Evolutionary conservation across 2,113 vertebrate genomes (phyloP), one percentile per base, ranked within the genome.

Genomic region (Thinocorus orbignyianus): DNA sequence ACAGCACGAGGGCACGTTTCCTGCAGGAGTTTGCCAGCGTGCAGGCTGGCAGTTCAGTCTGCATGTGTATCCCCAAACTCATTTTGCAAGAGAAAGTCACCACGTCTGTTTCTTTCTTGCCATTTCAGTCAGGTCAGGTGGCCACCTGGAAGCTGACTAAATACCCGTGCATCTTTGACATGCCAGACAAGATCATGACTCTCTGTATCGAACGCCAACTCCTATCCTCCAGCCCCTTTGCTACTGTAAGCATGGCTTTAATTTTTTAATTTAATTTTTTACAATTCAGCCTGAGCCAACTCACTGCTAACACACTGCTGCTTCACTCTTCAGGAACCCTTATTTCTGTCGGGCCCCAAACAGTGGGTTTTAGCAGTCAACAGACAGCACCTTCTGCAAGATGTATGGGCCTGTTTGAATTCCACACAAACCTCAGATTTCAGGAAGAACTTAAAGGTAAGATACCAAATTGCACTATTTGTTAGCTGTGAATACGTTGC

Each of bases 341-440:
- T 1, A 11, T 0, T 0, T 2, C 0, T 0, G 1, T 0, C 0
- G 3, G 1, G 1, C 3, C 0, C 0, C 1, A 0, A 3, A 6
- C 0, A 0, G 3, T 94, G 81, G 81, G 0, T 0, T 37, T 90
- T 97, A 28, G 7, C 0, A 0, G 15, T 97, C 49, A 88, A 73
- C 66, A 94, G 93, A 78, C 9, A 95, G 42, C 23, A 7, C 51
- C 73, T 97, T 89, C 65, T 97, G 48, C 28, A 94, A 71, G 96
- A 97, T 42, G 73, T 83, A 42, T 83, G 95, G 96, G 11, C 31
- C 37, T 35, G 33, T 65, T 57, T 97, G 89, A 82, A 78, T n/a
- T 11, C 2, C 0, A 64, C 69, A 31, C 2, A 30, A 54, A 10
- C 41, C 1, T 1, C 19, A 6, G 13, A 48, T 7, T 96, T 97